Conservation (phyloP, 2,888 invertebrate species). For the Andrena camellia region DNA sequence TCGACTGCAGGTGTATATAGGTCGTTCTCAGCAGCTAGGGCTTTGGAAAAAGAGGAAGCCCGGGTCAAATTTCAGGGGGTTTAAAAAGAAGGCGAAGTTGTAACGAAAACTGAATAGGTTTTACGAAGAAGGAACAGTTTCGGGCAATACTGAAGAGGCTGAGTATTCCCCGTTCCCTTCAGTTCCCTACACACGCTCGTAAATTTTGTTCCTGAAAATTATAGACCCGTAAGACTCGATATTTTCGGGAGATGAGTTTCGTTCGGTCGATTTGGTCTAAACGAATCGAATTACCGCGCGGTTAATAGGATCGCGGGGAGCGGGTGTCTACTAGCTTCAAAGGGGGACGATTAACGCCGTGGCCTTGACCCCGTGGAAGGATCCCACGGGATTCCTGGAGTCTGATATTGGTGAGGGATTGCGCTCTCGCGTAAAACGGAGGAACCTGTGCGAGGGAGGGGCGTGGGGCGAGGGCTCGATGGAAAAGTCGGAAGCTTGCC, state of each 20-base stretch:
- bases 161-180: too few species aligned
- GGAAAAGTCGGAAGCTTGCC: slow-evolving; percentile 52
- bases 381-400: slow-evolving; percentile 40
- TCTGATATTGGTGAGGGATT: slow-evolving; percentile 53
- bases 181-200: too few species aligned
- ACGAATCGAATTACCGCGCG: slow-evolving; percentile 65
- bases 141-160: too few species aligned
- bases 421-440: slow-evolving; percentile 33
- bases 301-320: slow-evolving; percentile 59
- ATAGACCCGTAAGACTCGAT: slow-evolving; percentile 6
- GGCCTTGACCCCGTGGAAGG: slow-evolving; percentile 58
- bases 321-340: slow-evolving; percentile 46
- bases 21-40: too few species aligned
- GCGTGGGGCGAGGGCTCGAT: not conserved
- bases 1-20: too few species aligned
- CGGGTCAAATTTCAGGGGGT: too few species aligned
- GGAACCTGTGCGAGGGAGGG: slow-evolving; percentile 1
- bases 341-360: slow-evolving; percentile 62
- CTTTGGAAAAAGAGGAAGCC: too few species aligned
- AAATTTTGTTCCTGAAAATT: too few species aligned
- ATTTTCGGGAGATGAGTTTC: slow-evolving; percentile 61
- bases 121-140: too few species aligned
- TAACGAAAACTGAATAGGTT: too few species aligned
- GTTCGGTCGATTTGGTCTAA: slow-evolving; percentile 47
- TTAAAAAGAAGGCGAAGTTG: too few species aligned